Evolutionary conservation across 1,140 invertebrate species (phyloP), one percentile per base, ranked within the genome.

Genomic region (Calliphora vicina): DNA sequence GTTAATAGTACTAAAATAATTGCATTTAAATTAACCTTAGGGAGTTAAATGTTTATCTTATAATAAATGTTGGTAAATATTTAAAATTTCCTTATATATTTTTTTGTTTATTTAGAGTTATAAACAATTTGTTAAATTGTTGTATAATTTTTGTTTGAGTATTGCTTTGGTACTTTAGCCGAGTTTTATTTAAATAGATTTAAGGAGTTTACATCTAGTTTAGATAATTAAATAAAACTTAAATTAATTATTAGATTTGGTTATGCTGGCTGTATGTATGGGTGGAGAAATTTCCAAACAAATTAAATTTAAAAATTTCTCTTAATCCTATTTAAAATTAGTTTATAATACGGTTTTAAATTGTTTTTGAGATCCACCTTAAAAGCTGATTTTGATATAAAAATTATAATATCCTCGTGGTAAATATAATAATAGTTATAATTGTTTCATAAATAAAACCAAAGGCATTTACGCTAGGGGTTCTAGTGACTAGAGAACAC

Each of bases 151-250:
- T 80, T 45, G 10, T 57, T 57, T 84, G 83, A 84, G 88, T 90
- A 90, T 90, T 90, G 88, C 88, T 90, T 90, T 90, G 88, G 88
- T 90, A 90, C 88, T 89, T 90, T 90, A 90, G 88, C 88, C 88
- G 88, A 90, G 88, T 85, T 86, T 82, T 83, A 82, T 86, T 80
- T 84, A 67, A 80, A 45, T 81, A 80, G 71, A 50, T 82, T 87
- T 87, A 86, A 86, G 84, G 72, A 85, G 83, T 84, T 83, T 86
- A 86, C 86, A 82, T 85, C 86, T 9, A 20, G 20, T 5, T 57
- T 78, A 78, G 10, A 50, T 50, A n/a, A n/a, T n/a, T n/a, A 27
- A 50, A 50, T 67, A 26, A 72, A 74, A 76, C 15, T 74, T 82
- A 45, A 82, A 74, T 50, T 82, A 43, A 13, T 26, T 82, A 71